Conservation (phyloP, 2,888 invertebrate species). For the Drosophila suboccidentalis region DNA sequence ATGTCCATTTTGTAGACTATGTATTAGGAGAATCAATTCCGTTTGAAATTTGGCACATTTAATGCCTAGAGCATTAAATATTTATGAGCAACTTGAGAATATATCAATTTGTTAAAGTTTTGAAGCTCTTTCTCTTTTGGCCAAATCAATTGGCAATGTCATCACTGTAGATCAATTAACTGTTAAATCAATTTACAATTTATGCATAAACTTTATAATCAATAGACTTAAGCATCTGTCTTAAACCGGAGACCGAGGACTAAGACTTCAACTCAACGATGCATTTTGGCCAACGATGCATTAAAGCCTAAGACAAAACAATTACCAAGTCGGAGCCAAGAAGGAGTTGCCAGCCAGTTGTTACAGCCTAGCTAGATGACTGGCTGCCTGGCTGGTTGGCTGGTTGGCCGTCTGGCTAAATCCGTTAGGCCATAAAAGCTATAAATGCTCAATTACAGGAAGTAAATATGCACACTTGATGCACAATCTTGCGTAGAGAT, state of each 20-base stretch:
- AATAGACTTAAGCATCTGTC: conserved; percentile 63
- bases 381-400: conserved; percentile 20
- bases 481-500: conserved; percentile 81
- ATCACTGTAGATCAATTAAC: conserved; percentile 73
- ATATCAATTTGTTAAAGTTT: conserved; percentile 21
- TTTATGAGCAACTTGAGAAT: conserved; percentile 50
- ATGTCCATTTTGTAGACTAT: conserved; percentile 10
- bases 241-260: conserved; percentile 1
- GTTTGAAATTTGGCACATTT: conserved; percentile 51
- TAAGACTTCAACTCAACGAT: conserved; percentile 15
- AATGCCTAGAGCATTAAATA: conserved; percentile 56
- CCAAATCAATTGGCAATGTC: conserved; percentile 58
- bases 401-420: conserved; percentile 50
- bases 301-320: conserved; percentile 74
- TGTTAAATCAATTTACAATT: conserved; percentile 79
- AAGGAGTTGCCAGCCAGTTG: conserved; percentile 14
- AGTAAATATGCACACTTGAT: conserved; percentile 82
- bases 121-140: conserved; percentile 2
- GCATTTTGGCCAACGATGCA: conserved; percentile 48
- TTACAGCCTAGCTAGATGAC: not conserved
- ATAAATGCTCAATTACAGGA: conserved; percentile 83
- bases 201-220: conserved; percentile 81
- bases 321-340: conserved; percentile 56
- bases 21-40: conserved; percentile 3
- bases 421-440: conserved; percentile 83